phyloP scores from a whole-genome alignment of 2,113 vertebrate genomes.

The Probosciger aterrimus region DNA sequence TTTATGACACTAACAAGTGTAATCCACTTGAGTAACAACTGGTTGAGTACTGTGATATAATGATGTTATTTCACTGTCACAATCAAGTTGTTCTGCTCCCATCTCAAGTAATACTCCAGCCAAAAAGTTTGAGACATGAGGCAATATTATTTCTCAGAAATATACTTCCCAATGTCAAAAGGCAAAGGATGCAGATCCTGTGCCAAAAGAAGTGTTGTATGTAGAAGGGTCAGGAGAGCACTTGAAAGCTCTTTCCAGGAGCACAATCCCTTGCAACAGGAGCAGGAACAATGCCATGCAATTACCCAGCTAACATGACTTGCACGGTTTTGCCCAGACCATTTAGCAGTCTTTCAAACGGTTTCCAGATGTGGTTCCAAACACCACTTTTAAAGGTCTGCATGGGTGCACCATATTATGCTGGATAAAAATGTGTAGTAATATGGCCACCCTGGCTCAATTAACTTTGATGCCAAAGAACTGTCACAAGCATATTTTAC shows the following conservation, averaged over 20 bases:
- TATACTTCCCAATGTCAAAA: not conserved
- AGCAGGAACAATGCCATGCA: fast-evolving
- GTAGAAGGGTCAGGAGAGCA: not conserved
- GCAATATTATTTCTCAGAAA: not conserved
- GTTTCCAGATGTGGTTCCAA: not conserved
- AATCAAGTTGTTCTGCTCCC: not conserved
- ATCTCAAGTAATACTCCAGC: not conserved
- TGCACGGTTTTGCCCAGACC: not conserved
- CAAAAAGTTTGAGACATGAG: not conserved
- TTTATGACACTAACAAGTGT: not conserved
- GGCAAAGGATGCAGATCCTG: not conserved
- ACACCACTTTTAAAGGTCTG: not conserved
- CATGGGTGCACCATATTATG: fast-evolving
- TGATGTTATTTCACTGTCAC: not conserved
- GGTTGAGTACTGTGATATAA: not conserved
- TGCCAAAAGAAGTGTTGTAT: too few species aligned
- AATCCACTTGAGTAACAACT: not conserved
- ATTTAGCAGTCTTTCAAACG: not conserved
- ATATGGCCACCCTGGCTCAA: not conserved
- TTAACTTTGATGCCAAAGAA: not conserved
- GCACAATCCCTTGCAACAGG: not conserved
- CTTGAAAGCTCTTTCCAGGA: not conserved
- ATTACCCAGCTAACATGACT: not conserved
- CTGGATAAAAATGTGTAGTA: not conserved
- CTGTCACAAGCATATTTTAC: not conserved